A percentile compares a stretch with the other conserved stretches of the same genome.
These are phyloP conservation scores for Leptopilina boulardi DNA, from an alignment of 1,140 invertebrate species.

Conservation along the genomic window DNA sequence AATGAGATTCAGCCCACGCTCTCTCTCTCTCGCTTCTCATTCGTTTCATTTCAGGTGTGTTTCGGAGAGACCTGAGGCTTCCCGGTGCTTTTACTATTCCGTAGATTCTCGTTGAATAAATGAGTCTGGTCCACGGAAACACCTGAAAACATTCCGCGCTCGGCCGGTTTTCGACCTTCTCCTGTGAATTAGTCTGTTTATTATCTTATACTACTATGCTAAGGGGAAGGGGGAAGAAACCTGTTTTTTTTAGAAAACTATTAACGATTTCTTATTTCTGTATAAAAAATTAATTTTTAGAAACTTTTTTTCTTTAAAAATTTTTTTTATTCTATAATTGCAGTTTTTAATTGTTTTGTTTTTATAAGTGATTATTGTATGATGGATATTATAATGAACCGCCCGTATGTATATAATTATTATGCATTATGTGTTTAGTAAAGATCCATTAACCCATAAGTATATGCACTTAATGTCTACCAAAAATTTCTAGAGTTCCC, in stretches of 20 bases:
- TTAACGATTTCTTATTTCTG: neutral
- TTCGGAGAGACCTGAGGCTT: slow-evolving; percentile 31
- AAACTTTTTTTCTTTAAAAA: too few species aligned
- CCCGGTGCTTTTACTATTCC: slow-evolving; percentile 12
- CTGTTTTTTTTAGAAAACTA: neutral
- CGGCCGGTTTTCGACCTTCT: slow-evolving; percentile 32
- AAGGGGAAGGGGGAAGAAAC: neutral
- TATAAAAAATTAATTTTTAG: neutral
- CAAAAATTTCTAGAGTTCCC: too few species aligned
- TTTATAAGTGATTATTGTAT: neutral
- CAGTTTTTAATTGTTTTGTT: slow-evolving; percentile 13
- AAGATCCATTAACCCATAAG: slow-evolving; percentile 2
- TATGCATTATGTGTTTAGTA: neutral
- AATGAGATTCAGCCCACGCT: slow-evolving; percentile 44
- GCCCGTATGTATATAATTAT: neutral
- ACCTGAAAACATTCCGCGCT: slow-evolving; percentile 29
- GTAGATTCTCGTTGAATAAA: slow-evolving; percentile 26
- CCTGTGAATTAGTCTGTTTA: slow-evolving; percentile 19
- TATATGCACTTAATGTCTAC: neutral
- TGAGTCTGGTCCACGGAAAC: slow-evolving; percentile 31
- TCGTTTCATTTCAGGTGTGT: slow-evolving; percentile 44
- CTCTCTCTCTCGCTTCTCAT: too few species aligned
- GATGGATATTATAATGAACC: slow-evolving; percentile 17
- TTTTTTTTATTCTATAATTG: neutral
- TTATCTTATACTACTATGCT: neutral